A percentile compares a stretch with the other conserved stretches of the same genome.
Evolutionary conservation across 2,888 invertebrate species (phyloP).

Genomic region (Spodoptera littoralis): DNA sequence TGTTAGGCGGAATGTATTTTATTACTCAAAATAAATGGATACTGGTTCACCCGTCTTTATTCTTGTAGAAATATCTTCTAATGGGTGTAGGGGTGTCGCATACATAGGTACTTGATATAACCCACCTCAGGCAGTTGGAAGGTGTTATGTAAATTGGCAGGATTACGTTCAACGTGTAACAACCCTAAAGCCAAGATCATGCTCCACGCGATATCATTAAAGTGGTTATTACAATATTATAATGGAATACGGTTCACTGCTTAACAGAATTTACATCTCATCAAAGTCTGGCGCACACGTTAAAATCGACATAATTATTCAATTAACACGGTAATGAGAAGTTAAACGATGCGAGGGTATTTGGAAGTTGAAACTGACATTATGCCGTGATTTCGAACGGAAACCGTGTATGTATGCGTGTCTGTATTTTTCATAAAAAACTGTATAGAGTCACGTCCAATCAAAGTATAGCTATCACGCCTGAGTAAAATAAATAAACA

Average conservation of each 20-base stretch:
- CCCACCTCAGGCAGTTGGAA: conserved; percentile 38
- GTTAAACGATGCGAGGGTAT: conserved; percentile 15
- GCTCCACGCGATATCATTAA: conserved; percentile 56
- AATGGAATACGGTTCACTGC: conserved; percentile 37
- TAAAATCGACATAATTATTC: conserved; percentile 42
- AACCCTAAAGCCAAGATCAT: conserved; percentile 60
- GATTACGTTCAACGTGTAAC: conserved; percentile 72
- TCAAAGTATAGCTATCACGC: conserved; percentile 16
- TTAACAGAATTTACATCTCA: conserved; percentile 48
- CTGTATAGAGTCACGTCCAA: conserved; percentile 15
- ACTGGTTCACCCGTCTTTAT: background rate
- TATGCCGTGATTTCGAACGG: conserved; percentile 1
- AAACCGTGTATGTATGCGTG: conserved; percentile 1
- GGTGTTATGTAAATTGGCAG: conserved; percentile 74
- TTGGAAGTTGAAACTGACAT: background rate
- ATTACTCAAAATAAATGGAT: conserved; percentile 1
- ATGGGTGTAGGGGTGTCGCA: conserved; percentile 30
- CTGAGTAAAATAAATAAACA: conserved; percentile 24
- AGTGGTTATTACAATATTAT: conserved; percentile 59
- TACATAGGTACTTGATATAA: conserved; percentile 14
- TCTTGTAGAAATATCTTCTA: conserved; percentile 6
- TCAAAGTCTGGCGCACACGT: conserved; percentile 29
- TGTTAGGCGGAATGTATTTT: background rate
- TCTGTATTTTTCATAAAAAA: background rate
- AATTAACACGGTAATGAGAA: conserved; percentile 33